Conservation (phyloP, 2,113 vertebrate genomes). For the Gallinago paraguaiae region DNA sequence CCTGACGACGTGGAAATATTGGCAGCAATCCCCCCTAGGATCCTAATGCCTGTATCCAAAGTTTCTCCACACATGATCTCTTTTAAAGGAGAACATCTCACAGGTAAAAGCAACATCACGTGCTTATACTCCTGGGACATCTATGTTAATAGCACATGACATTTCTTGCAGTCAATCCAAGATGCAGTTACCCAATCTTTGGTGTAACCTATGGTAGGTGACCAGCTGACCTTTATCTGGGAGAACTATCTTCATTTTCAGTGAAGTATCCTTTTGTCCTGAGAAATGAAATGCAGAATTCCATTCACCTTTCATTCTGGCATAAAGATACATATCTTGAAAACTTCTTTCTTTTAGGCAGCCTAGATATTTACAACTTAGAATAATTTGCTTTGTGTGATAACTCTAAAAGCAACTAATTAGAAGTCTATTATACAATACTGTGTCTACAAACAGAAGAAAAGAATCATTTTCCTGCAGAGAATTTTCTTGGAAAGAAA, state of each 20-base stretch:
- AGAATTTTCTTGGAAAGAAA: not conserved
- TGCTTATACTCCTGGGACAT: not conserved
- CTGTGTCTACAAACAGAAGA: not conserved
- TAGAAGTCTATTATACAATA: not conserved
- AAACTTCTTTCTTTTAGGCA: not conserved
- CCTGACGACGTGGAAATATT: no score
- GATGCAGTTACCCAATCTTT: no score
- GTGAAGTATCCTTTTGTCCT: not conserved
- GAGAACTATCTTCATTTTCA: not conserved
- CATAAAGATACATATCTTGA: not conserved
- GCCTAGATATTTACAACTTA: not conserved
- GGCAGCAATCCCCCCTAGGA: not conserved
- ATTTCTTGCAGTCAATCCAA: not conserved
- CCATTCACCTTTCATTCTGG: not conserved
- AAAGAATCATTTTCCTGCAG: not conserved
- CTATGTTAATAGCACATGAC: not conserved
- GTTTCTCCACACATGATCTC: not conserved
- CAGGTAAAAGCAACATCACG: not conserved
- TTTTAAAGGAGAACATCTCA: not conserved
- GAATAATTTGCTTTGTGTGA: not conserved
- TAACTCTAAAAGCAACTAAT: not conserved
- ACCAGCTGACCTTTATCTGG: not conserved
- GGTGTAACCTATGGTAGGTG: not conserved
- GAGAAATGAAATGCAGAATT: not conserved
- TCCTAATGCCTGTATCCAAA: not conserved